A percentile compares a stretch with the other conserved stretches of the same genome.
These are phyloP conservation scores for Lordiphosa fenestrarum DNA, from an alignment of 2,888 invertebrate genomes.

Conservation along the genomic window DNA sequence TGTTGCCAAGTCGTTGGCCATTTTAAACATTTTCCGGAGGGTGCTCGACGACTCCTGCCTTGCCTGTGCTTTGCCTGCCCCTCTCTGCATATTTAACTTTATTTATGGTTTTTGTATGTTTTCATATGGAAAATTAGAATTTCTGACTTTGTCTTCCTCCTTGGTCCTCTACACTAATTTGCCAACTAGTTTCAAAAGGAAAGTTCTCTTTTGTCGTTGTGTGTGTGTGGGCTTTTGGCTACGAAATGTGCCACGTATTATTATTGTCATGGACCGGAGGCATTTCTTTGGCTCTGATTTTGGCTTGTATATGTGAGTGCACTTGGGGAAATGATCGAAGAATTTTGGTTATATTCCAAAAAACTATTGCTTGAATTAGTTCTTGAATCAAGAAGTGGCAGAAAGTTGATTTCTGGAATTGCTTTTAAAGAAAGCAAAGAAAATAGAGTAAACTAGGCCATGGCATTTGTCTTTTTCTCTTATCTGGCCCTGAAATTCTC, in stretches of 20 bases:
- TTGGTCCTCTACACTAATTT: slow-evolving; percentile 47
- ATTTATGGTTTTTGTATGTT: slow-evolving; percentile 64
- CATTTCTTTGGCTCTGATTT: slow-evolving; percentile 16
- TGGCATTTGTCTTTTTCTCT: too few species aligned
- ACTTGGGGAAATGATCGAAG: neutral
- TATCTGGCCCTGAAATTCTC: too few species aligned
- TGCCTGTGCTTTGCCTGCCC: neutral
- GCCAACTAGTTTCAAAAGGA: slow-evolving; percentile 60
- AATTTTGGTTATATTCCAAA: too few species aligned
- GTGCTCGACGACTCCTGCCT: neutral
- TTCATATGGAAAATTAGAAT: slow-evolving; percentile 71
- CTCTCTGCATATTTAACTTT: slow-evolving; percentile 63
- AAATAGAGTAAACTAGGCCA: too few species aligned
- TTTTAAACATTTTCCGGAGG: slow-evolving; percentile 57
- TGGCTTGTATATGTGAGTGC: too few species aligned
- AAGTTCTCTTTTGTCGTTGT: slow-evolving; percentile 43
- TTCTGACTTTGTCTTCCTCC: slow-evolving; percentile 38
- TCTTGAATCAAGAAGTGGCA: too few species aligned
- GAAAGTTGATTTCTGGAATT: too few species aligned
- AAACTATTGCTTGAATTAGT: too few species aligned
- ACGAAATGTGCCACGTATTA: slow-evolving; percentile 58
- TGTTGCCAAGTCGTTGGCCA: slow-evolving; percentile 69
- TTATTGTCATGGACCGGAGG: slow-evolving; percentile 37
- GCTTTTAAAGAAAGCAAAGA: too few species aligned
- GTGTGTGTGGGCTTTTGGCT: slow-evolving; percentile 25